Percentiles rank a stretch among this genome's conserved stretches.
Evolutionary conservation across 2,113 vertebrate species (phyloP).

Genomic region (Zingel zingel): DNA sequence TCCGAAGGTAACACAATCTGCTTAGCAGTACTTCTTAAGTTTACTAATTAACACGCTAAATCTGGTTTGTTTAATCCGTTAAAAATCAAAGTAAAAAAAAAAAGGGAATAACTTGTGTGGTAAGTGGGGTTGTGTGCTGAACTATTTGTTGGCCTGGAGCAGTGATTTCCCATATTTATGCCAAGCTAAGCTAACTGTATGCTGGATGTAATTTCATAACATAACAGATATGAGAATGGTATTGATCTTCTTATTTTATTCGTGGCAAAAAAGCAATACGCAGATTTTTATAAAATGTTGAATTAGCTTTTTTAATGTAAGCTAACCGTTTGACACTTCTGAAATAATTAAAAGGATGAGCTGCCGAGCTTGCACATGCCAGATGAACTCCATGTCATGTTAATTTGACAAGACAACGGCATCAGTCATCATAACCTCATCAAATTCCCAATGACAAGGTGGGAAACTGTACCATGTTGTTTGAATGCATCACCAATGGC

Average conservation of each 20-base stretch:
- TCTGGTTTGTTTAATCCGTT: neutral
- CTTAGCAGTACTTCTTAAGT: neutral
- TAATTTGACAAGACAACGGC: constrained; percentile 64
- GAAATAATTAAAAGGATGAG: neutral
- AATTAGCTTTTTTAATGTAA: neutral
- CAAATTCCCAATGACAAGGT: constrained; percentile 54
- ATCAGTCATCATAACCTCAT: constrained; percentile 58
- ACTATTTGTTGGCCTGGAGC: neutral
- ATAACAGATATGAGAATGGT: neutral
- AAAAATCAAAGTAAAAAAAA: neutral
- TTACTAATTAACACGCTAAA: neutral
- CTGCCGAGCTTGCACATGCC: neutral
- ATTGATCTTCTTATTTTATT: neutral
- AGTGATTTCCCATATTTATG: neutral
- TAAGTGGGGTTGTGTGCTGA: no score
- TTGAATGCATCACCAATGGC: constrained; percentile 27
- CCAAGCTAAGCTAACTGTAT: neutral
- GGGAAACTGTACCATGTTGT: constrained; percentile 32
- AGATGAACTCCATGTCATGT: constrained; percentile 7
- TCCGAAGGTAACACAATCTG: neutral
- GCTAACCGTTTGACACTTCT: neutral
- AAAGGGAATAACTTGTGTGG: neutral
- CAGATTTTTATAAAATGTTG: neutral
- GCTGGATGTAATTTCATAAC: neutral
- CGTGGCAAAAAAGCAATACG: neutral